These are phyloP conservation scores for Timema podura DNA, from an alignment of 2,888 invertebrate genomes.

Conservation along the genomic window DNA sequence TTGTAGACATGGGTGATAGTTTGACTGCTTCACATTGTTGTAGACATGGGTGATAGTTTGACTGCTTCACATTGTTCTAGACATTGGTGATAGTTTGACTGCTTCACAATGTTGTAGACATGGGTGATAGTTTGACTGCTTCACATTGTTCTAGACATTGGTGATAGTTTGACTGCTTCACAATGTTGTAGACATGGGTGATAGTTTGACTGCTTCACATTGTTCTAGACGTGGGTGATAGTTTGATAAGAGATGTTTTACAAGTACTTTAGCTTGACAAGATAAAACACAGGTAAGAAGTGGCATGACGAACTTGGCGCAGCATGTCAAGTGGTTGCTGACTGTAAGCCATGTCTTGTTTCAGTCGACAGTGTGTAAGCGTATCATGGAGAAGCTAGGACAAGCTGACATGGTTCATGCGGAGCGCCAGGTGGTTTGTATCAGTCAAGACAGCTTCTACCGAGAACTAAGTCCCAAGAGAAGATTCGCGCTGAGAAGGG, in stretches of 20 bases:
- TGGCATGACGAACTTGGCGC: slow-evolving; percentile 78
- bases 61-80: background rate
- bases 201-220: too few species aligned
- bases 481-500: slow-evolving; percentile 80
- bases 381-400: slow-evolving; percentile 94
- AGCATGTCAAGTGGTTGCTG: slow-evolving; percentile 76
- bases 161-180: background rate
- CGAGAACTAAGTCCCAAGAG: slow-evolving; percentile 75
- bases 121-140: background rate
- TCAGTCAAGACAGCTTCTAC: slow-evolving; percentile 97
- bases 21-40: background rate
- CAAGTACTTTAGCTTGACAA: background rate
- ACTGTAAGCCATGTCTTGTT: slow-evolving; percentile 33
- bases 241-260: background rate
- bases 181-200: too few species aligned
- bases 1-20: background rate
- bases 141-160: too few species aligned
- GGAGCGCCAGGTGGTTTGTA: slow-evolving; percentile 85
- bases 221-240: too few species aligned
- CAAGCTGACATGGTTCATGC: slow-evolving; percentile 87
- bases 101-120: too few species aligned
- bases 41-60: background rate
- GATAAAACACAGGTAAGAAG: background rate
- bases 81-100: background rate
- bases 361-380: slow-evolving; percentile 95